These are phyloP conservation scores for Sigmodon hispidus DNA, from an alignment of 2,113 vertebrate species.

Conservation along the genomic window DNA sequence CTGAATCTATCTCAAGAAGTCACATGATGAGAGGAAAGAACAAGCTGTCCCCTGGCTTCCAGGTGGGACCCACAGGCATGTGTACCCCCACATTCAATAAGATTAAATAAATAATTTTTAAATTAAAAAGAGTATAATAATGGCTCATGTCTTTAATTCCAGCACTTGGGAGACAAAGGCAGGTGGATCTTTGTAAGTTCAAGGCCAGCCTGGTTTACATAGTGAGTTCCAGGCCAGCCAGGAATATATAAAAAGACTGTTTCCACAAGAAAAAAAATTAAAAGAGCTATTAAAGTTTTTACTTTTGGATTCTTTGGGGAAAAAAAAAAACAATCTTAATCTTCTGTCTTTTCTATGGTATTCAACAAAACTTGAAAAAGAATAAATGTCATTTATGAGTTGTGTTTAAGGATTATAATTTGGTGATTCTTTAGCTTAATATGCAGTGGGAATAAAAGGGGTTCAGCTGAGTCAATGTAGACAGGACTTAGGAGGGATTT, in stretches of 20 bases:
- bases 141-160: background rate
- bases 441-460: constrained; percentile 28
- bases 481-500: background rate
- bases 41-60: background rate
- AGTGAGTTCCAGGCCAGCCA: background rate
- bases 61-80: background rate
- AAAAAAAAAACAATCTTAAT: constrained; percentile 3
- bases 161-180: background rate
- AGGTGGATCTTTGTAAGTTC: background rate
- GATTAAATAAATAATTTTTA: background rate
- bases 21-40: background rate
- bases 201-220: background rate
- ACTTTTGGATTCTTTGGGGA: background rate
- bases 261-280: background rate
- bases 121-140: background rate
- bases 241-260: background rate
- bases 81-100: background rate
- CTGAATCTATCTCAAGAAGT: background rate
- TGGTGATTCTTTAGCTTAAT: constrained; percentile 32
- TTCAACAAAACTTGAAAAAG: constrained; percentile 26
- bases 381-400: background rate
- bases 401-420: constrained; percentile 7
- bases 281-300: background rate
- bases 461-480: background rate
- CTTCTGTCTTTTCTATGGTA: background rate